Evolutionary conservation across 2,888 invertebrate genomes (phyloP).

Genomic region (Oligia fasciuncula): DNA sequence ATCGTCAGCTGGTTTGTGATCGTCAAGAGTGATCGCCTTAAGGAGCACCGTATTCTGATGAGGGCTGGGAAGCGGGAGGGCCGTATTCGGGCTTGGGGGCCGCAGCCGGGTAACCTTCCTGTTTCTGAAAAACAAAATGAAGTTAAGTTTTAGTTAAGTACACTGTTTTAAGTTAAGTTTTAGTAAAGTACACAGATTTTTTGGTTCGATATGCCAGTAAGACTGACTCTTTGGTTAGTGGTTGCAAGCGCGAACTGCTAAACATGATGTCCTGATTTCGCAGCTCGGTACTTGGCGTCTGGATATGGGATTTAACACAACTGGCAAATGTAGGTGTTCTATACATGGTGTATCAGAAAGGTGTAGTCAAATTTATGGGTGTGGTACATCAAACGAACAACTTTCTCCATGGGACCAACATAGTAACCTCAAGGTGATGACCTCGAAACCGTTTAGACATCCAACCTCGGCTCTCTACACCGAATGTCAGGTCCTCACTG

Average conservation of each 20-base stretch:
- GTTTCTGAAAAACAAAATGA: conserved; percentile 84
- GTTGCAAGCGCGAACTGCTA: not conserved
- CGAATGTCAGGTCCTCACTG: no score
- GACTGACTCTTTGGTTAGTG: not conserved
- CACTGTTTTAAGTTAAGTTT: not conserved
- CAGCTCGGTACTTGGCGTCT: not conserved
- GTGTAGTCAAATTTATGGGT: not conserved
- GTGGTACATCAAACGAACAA: not conserved
- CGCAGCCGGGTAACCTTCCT: conserved; percentile 90
- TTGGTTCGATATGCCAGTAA: not conserved
- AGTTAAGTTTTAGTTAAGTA: not conserved
- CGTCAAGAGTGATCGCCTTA: conserved; percentile 75
- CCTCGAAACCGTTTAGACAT: no score
- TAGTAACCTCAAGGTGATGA: no score
- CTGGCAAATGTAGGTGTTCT: not conserved
- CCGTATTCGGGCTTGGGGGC: conserved; percentile 84
- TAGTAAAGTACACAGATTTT: not conserved
- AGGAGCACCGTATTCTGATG: conserved; percentile 91
- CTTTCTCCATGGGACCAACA: not conserved
- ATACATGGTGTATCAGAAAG: not conserved
- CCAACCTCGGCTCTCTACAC: no score
- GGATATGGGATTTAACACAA: not conserved
- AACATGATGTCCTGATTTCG: not conserved
- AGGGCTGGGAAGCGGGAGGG: conserved; percentile 87
- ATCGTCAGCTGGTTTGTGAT: conserved; percentile 67